These are phyloP conservation scores for Antechinus stuartii DNA, from an alignment of 2,113 vertebrate genomes.

Conservation along the genomic window DNA sequence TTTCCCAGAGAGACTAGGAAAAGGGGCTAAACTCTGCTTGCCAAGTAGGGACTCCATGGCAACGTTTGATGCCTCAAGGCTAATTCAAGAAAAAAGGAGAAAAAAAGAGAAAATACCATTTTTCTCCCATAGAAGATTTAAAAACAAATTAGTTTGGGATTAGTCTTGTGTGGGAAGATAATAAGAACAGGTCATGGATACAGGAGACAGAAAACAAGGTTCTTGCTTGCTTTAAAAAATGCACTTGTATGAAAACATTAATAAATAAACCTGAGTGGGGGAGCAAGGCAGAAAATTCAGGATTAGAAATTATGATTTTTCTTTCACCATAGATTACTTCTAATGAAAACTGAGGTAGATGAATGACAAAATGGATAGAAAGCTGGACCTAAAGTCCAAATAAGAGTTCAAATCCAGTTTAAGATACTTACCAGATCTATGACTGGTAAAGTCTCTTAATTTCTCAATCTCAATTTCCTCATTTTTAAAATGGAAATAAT, in stretches of 20 bases:
- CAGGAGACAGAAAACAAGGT: background rate
- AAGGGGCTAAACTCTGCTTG: background rate
- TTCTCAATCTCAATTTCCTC: background rate
- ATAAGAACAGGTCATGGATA: background rate
- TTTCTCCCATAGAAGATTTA: background rate
- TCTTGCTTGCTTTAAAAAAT: conserved; percentile 4
- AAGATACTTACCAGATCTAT: background rate
- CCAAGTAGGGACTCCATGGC: background rate
- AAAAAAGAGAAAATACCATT: background rate
- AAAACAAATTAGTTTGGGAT: conserved; percentile 40
- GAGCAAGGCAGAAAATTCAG: conserved; percentile 14
- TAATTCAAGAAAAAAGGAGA: conserved; percentile 25
- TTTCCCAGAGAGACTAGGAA: background rate
- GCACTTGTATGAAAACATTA: background rate
- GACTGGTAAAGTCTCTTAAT: background rate
- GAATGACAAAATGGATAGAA: background rate
- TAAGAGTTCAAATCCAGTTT: background rate
- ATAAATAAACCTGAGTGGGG: background rate
- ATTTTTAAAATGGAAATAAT: background rate
- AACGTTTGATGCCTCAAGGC: background rate
- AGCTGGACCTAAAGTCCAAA: background rate
- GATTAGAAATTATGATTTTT: background rate
- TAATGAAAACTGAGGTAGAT: conserved; percentile 11
- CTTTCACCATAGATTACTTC: background rate
- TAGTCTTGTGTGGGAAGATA: background rate